Evolutionary conservation across 2,797 vertebrate genomes (phyloP).

Genomic region (Scolopax bukidnonensis): DNA sequence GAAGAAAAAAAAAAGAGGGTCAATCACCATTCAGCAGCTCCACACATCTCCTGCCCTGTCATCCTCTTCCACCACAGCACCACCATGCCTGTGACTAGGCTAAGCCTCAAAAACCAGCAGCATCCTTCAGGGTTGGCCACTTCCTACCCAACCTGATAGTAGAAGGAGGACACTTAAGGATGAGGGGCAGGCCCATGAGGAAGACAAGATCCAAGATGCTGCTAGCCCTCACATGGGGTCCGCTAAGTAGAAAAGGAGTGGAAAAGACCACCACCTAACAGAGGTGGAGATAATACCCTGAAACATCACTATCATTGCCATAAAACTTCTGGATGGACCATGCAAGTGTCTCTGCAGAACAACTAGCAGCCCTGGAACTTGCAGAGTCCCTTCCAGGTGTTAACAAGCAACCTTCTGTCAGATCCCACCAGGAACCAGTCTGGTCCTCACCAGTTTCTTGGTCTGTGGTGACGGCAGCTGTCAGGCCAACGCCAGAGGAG

Average conservation of each 20-base stretch:
- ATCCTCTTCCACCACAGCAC: not conserved
- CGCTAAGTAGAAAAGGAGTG: not conserved
- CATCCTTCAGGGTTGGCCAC: not conserved
- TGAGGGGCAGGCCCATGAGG: not conserved
- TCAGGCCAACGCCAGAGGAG: constrained; percentile 94
- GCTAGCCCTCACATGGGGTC: not conserved
- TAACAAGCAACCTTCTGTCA: not conserved
- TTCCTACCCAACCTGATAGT: not conserved
- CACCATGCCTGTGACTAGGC: not conserved
- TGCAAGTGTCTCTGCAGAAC: not conserved
- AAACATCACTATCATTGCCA: fast-evolving
- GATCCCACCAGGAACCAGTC: not conserved
- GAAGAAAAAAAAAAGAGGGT: not conserved
- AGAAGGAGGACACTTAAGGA: not conserved
- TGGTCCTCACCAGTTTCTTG: constrained; percentile 90
- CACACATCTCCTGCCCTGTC: no score
- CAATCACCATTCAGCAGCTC: fast-evolving
- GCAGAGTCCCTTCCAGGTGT: not conserved
- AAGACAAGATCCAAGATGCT: not conserved
- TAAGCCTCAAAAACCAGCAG: not conserved
- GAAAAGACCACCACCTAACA: not conserved
- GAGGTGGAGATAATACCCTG: not conserved
- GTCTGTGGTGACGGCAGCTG: constrained; percentile 94
- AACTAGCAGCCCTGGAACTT: not conserved
- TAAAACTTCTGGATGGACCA: not conserved